Evolutionary conservation across 2,888 invertebrate species (phyloP), one percentile per base, ranked within the genome.

Genomic region (Cheilosia pagana): DNA sequence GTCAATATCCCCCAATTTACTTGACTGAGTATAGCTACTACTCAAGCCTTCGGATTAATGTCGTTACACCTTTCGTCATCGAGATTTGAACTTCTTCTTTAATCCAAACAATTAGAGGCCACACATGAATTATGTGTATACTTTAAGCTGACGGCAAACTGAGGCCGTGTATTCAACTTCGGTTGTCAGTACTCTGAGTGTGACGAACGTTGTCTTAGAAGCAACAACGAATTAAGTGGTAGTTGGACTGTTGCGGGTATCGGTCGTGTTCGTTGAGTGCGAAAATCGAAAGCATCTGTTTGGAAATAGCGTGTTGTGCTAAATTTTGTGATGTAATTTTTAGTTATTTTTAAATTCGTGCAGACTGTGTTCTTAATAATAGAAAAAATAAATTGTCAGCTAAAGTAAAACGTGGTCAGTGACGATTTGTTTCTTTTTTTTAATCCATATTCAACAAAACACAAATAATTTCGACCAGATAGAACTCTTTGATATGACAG

Each of bases 191-290:
- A 21, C 65, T 43, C 7, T 45, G 43, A 19, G 43, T 16, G n/a
- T 72, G 21, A 72, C 50, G n/a, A 72, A 67, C 57, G 65, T 52
- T 72, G 82, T 62, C 48, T 72, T 55, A 68, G 72, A 72, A 77
- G 50, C 50, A 50, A 31, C 41, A 72, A 31, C 25, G 45, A 67
- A 53, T 43, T 82, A 67, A 72, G 62, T 78, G 28, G 67, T 67
- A 31, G 62, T 60, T 65, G 57, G 52, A 19, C 63, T 55, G 78
- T 67, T 57, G 78, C 62, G 67, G 55, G 55, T 16, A 72, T 72
- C 78, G 67, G 82, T 77, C n/a, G 81, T 68, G 82, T 62, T 72
- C 31, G 45, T 50, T 31, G 72, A 52, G 65, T 62, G 52, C 31
- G 31, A 43, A 71, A 48, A 50, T 65, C 48, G 57, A 59, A 71